Evolutionary conservation across 1,140 invertebrate genomes (phyloP), one percentile per base, ranked within the genome.

Genomic region (Belonocnema kinseyi): DNA sequence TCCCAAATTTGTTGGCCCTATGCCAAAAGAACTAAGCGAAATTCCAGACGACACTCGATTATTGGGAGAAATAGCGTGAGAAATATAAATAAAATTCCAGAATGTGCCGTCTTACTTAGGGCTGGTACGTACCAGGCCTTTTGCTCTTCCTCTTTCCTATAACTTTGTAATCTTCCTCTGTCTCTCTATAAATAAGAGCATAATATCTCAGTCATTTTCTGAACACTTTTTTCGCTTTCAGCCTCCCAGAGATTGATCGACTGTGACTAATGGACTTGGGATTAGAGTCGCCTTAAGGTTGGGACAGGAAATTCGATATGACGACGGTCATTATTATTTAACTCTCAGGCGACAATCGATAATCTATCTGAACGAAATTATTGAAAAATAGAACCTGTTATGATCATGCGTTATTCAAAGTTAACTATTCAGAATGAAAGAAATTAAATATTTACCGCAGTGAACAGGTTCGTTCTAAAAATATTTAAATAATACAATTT

Each of bases 21-120:
- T 66, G 26, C 61, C 61, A 66, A 13, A 66, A 66, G 46, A 66
- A 66, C 61, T 66, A 5, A 26, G 33, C 61, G 26, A 33, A 66
- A 66, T 66, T 16, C 61, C 61, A 66, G 61, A 66, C 40, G 33
- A 33, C 61, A 46, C 61, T 66, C 61, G 33, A 66, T 40, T 66
- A 46, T 66, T 66, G 61, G 61, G 33, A 66, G 33, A 66, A 66
- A 40, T 66, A 66, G 61, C 61, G 61, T 66, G 61, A 66, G 61
- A 40, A 66, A 66, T n/a, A 66, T 66, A 66, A 66, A 66, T 66
- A 66, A 66, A 66, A 66, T 66, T 4, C 17, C 14, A n/a, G 26
- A 66, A 66, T 26, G 26, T 66, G 33, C 3, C 33, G 61, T 8
- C 61, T 66, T 66, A 40, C n/a, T 66, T 10, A 16, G 61, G 33